A percentile compares a stretch with the other conserved stretches of the same genome.
Evolutionary conservation across 2,797 vertebrate genomes (phyloP).

Genomic region (Anguilla megastoma): DNA sequence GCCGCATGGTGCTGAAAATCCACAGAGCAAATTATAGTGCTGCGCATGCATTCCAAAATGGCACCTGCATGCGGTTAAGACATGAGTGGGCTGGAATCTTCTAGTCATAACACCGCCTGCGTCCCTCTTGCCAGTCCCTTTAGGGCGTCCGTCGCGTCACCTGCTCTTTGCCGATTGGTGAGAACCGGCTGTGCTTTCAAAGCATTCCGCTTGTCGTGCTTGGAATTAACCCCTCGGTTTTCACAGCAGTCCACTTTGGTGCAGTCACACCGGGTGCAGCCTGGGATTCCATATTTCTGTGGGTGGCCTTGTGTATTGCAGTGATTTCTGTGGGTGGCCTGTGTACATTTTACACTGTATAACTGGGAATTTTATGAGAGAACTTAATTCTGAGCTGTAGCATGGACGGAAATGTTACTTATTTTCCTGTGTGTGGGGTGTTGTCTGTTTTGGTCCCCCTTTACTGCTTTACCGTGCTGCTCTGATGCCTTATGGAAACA

Average conservation of each 20-base stretch:
- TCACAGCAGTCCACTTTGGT: not conserved
- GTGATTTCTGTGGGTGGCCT: not conserved
- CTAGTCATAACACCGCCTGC: not conserved
- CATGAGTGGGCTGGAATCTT: not conserved
- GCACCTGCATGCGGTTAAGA: not conserved
- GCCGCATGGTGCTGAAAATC: not conserved
- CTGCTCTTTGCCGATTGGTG: not conserved
- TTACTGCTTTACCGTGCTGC: not conserved
- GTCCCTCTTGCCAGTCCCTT: not conserved
- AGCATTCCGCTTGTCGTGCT: not conserved
- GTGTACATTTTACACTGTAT: not conserved
- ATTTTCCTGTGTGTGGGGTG: not conserved
- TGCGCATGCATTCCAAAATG: not conserved
- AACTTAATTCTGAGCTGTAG: not conserved
- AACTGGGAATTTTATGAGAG: not conserved
- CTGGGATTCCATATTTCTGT: not conserved
- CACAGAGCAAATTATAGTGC: not conserved
- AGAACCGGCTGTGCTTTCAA: not conserved
- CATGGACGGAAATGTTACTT: not conserved
- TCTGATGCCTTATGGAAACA: not conserved
- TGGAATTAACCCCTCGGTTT: not conserved
- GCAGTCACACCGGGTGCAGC: not conserved
- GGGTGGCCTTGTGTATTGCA: not conserved
- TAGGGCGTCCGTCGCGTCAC: not conserved
- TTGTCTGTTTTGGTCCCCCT: not conserved